phyloP scores from a whole-genome alignment of 2,888 invertebrate species.

The Exephanes ischioxanthus region DNA sequence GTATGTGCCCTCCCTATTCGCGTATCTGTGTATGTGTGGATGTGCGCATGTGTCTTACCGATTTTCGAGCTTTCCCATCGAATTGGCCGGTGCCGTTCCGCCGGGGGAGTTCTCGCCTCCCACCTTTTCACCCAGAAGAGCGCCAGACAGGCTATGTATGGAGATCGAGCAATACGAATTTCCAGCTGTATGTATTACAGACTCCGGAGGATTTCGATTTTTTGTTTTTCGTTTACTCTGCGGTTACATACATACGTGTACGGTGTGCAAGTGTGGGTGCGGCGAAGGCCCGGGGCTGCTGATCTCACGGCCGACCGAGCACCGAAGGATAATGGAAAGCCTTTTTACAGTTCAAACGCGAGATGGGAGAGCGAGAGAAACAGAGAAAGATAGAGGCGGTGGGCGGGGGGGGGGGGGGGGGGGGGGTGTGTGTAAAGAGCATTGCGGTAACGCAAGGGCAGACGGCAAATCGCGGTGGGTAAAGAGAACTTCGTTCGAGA shows the following conservation, averaged over 20 bases:
- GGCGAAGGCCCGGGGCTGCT: conserved; percentile 20
- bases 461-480: conserved; percentile 16
- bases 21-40: not conserved
- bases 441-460: conserved; percentile 30
- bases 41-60: not conserved
- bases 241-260: conserved; percentile 23
- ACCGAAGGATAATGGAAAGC: conserved; percentile 63
- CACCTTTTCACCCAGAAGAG: conserved; percentile 1
- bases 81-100: conserved; percentile 36
- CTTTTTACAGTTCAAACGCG: conserved; percentile 61
- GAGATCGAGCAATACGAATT: conserved; percentile 43
- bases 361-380: conserved; percentile 21
- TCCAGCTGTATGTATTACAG: conserved; percentile 24
- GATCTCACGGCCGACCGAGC: conserved; percentile 61
- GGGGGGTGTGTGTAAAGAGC: not conserved
- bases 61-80: conserved; percentile 43
- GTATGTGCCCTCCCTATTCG: not conserved
- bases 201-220: not conserved
- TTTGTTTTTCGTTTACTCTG: conserved; percentile 32
- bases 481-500: conserved; percentile 18
- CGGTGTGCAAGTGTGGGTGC: conserved; percentile 5
- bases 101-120: not conserved
- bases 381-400: not conserved
- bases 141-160: not conserved
- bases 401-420: too few species aligned